A percentile compares a stretch with the other conserved stretches of the same genome.
Conservation (phyloP, 2,888 invertebrate species). For the Xestia rhomboidea region DNA sequence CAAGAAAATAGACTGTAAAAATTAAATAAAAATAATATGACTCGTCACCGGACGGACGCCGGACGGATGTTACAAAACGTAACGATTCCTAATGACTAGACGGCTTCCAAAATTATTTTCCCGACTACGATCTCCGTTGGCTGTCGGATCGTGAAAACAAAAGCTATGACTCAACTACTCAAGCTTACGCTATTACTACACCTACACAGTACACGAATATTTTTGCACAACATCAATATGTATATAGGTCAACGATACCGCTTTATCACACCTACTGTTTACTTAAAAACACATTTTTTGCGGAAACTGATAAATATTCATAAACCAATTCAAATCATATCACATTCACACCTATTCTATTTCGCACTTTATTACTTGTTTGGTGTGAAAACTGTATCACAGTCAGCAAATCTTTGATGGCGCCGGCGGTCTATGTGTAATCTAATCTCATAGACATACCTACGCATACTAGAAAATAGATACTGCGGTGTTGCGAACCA, state of each 20-base stretch:
- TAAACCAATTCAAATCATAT: constrained; percentile 37
- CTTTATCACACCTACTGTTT: constrained; percentile 33
- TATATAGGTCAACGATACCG: constrained; percentile 55
- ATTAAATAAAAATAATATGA: constrained; percentile 31
- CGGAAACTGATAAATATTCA: constrained; percentile 47
- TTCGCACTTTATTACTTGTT: constrained; percentile 37
- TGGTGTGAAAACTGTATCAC: constrained; percentile 40
- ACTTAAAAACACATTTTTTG: constrained; percentile 36
- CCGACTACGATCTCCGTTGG: constrained; percentile 5
- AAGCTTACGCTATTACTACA: constrained; percentile 49
- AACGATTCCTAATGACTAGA: constrained; percentile 62
- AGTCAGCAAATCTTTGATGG: constrained; percentile 61
- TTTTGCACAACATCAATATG: constrained; percentile 45
- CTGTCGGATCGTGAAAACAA: constrained; percentile 42
- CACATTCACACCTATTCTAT: constrained; percentile 43
- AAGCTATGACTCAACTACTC: constrained; percentile 47
- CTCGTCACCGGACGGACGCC: constrained; percentile 42
- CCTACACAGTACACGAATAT: constrained; percentile 51
- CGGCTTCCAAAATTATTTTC: constrained; percentile 60
- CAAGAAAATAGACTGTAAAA: constrained; percentile 37
- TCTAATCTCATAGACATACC: constrained; percentile 50
- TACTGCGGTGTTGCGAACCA: constrained; percentile 29
- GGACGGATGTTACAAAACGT: constrained; percentile 64
- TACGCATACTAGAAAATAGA: constrained; percentile 52
- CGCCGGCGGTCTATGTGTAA: constrained; percentile 60